These are phyloP conservation scores for Zonitis immaculata DNA, from an alignment of 2,888 invertebrate species.

Conservation along the genomic window DNA sequence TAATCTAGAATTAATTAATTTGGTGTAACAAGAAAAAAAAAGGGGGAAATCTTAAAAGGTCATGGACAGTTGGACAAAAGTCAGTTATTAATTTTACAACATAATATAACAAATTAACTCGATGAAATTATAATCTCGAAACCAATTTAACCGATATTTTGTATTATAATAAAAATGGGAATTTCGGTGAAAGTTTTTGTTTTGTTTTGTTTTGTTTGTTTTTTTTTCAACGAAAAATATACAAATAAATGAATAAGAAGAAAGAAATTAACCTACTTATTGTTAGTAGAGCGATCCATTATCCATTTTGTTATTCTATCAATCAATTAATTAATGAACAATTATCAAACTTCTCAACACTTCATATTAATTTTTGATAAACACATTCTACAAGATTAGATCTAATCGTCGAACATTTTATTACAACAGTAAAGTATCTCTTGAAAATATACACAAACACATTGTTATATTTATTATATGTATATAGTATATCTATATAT, in stretches of 20 bases:
- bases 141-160: background rate
- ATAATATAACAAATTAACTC: background rate
- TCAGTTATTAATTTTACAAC: background rate
- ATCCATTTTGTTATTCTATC: too few relatives aligned
- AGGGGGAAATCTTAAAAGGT: background rate
- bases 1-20: too few relatives aligned
- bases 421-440: slow-evolving; percentile 13
- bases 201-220: too few relatives aligned
- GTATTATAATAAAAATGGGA: background rate
- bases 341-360: background rate
- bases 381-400: slow-evolving; percentile 13
- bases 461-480: too few relatives aligned
- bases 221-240: background rate
- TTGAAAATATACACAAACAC: slow-evolving; percentile 5
- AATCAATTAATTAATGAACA: background rate
- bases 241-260: background rate
- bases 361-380: background rate
- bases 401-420: slow-evolving; percentile 20
- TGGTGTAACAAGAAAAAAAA: too few relatives aligned
- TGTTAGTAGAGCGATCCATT: background rate
- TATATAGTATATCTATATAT: background rate
- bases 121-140: background rate
- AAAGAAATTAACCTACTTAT: background rate
- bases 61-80: background rate
- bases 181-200: background rate